Evolutionary conservation across 2,888 invertebrate species (phyloP).

Genomic region (Molorchus minor): DNA sequence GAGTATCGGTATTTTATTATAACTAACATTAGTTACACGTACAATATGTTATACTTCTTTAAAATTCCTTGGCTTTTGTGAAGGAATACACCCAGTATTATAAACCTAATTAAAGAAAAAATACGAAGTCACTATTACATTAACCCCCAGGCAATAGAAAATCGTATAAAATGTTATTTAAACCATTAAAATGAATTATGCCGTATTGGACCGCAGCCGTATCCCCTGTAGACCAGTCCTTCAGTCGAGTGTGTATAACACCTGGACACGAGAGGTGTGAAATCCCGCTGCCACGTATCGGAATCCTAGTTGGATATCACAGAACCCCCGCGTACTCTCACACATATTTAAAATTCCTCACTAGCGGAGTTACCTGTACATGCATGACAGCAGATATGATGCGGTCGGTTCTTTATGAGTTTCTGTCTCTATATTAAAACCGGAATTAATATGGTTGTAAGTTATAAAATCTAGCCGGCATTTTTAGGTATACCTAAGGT

Average conservation of each 20-base stretch:
- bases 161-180: background rate
- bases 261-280: slow-evolving; percentile 46
- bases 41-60: too few species aligned
- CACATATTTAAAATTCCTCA: slow-evolving; percentile 39
- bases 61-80: too few species aligned
- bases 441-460: slow-evolving; percentile 6
- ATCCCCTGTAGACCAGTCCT: slow-evolving; percentile 44
- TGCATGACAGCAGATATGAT: slow-evolving; percentile 16
- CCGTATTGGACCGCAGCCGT: slow-evolving; percentile 6
- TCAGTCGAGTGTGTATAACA: slow-evolving; percentile 44
- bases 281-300: slow-evolving; percentile 36
- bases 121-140: too few species aligned
- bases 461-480: background rate
- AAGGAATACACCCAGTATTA: too few species aligned
- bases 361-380: slow-evolving; percentile 35
- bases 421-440: slow-evolving; percentile 2
- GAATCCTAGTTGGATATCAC: slow-evolving; percentile 32
- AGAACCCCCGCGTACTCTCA: slow-evolving; percentile 37
- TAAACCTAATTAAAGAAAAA: too few species aligned
- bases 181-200: slow-evolving; percentile 8
- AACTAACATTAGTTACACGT: too few species aligned
- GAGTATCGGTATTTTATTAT: too few species aligned
- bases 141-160: too few species aligned
- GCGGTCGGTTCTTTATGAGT: slow-evolving; percentile 6
- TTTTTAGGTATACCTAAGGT: background rate